Conservation (phyloP, 2,888 invertebrate genomes). For the Hypercompe scribonia region DNA sequence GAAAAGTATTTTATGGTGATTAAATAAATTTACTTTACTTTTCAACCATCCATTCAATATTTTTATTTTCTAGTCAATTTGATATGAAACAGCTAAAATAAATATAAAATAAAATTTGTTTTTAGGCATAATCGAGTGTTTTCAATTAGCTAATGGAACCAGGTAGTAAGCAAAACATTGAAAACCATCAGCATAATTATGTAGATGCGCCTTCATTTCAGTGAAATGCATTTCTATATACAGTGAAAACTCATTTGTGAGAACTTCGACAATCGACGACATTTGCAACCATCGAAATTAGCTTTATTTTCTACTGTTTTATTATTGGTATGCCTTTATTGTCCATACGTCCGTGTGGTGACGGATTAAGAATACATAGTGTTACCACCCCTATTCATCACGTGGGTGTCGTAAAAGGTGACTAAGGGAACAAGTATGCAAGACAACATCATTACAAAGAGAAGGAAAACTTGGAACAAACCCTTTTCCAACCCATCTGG, state of each 20-base stretch:
- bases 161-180: conserved; percentile 1
- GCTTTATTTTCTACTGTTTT: neutral
- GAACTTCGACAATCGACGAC: too few relatives aligned
- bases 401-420: too few relatives aligned
- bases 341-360: too few relatives aligned
- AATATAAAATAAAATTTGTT: neutral
- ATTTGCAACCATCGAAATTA: neutral
- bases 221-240: neutral
- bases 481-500: too few relatives aligned
- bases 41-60: neutral
- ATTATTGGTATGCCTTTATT: too few relatives aligned
- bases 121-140: neutral
- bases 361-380: too few relatives aligned
- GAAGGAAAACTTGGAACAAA: too few relatives aligned
- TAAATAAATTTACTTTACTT: neutral
- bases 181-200: conserved; percentile 1
- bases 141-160: conserved; percentile 7
- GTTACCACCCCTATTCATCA: too few relatives aligned
- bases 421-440: too few relatives aligned
- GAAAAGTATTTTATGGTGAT: neutral
- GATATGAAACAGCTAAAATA: neutral
- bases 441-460: too few relatives aligned
- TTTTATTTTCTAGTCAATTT: neutral
- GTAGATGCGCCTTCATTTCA: neutral
- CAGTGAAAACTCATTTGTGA: neutral